A percentile compares a stretch with the other conserved stretches of the same genome.
Evolutionary conservation across 2,113 vertebrate genomes (phyloP).

Genomic region (Sprattus sprattus): DNA sequence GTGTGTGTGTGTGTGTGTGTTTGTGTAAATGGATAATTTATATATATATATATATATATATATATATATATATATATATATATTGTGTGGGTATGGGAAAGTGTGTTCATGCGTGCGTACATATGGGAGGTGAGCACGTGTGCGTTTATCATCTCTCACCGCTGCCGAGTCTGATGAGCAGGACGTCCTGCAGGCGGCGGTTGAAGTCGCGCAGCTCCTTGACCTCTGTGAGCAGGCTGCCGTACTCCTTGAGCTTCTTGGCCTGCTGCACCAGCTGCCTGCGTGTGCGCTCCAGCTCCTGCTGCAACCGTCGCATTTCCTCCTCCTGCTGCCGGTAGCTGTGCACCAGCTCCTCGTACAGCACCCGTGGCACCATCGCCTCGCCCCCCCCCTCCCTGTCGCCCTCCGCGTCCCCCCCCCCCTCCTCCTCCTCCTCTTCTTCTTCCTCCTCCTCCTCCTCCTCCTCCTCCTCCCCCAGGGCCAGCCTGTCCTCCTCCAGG

Average conservation of each 20-base stretch:
- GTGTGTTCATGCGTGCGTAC: background rate
- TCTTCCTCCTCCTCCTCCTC: slow-evolving; percentile 70
- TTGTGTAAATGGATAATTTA: background rate
- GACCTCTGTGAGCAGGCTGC: slow-evolving; percentile 93
- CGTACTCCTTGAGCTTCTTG: slow-evolving; percentile 97
- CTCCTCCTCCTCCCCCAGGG: slow-evolving; percentile 68
- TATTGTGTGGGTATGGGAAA: background rate
- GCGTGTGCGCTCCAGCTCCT: slow-evolving; percentile 94
- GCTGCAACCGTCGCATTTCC: slow-evolving; percentile 94
- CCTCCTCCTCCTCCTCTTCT: slow-evolving; percentile 64
- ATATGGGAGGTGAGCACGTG: background rate
- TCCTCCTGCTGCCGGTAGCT: slow-evolving; percentile 97
- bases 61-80: background rate
- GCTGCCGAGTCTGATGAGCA: slow-evolving; percentile 94
- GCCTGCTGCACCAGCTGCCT: slow-evolving; percentile 96
- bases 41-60: background rate
- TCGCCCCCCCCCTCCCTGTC: slow-evolving; percentile 68
- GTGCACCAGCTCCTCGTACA: slow-evolving; percentile 94
- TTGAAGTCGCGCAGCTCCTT: slow-evolving; percentile 99
- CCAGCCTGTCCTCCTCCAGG: slow-evolving; percentile 68
- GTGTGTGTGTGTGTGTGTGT: slow-evolving; percentile 6
- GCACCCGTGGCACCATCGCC: slow-evolving; percentile 86
- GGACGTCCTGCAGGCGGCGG: slow-evolving; percentile 94
- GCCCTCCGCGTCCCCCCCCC: background rate
- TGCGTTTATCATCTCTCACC: slow-evolving; percentile 64